Percentiles rank a stretch among this genome's conserved stretches.
phyloP scores from a whole-genome alignment of 2,888 invertebrate species.

The Orthosia gothica region DNA sequence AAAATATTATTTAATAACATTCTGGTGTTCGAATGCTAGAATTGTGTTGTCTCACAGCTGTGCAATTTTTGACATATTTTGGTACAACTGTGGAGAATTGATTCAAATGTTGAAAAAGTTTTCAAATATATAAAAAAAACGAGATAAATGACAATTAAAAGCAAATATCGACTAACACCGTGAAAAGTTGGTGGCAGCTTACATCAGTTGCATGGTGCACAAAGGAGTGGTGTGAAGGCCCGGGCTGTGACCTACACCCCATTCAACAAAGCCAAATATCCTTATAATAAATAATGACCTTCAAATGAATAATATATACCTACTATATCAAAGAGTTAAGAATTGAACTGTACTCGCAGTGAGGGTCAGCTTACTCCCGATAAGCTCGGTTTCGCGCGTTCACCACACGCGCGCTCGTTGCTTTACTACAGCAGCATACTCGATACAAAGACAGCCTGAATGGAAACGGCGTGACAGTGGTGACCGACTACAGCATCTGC shows the following conservation, averaged over 20 bases:
- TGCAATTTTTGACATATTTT: constrained; percentile 6
- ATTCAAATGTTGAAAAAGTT: background rate
- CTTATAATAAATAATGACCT: no score
- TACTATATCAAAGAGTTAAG: constrained; percentile 64
- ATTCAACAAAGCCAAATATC: constrained; percentile 82
- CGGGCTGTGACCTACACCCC: constrained; percentile 84
- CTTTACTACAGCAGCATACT: constrained; percentile 1
- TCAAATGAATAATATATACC: constrained; percentile 79
- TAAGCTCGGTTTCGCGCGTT: background rate
- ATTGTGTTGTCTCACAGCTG: background rate
- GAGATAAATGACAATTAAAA: background rate
- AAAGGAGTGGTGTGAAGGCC: constrained; percentile 68
- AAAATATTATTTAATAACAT: background rate
- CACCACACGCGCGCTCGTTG: no score
- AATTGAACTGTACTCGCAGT: constrained; percentile 49
- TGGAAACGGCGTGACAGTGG: constrained; percentile 1
- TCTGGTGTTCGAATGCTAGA: background rate
- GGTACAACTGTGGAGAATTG: background rate
- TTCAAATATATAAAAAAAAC: background rate
- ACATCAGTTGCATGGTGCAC: constrained; percentile 69
- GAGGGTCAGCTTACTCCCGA: background rate
- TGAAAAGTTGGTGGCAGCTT: constrained; percentile 77
- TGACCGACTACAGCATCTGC: constrained; percentile 1
- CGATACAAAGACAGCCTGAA: background rate
- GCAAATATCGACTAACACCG: constrained; percentile 65